Evolutionary conservation across 2,797 vertebrate genomes (phyloP), one percentile per base, ranked within the genome.

Genomic region (Epinephelus malabaricus): DNA sequence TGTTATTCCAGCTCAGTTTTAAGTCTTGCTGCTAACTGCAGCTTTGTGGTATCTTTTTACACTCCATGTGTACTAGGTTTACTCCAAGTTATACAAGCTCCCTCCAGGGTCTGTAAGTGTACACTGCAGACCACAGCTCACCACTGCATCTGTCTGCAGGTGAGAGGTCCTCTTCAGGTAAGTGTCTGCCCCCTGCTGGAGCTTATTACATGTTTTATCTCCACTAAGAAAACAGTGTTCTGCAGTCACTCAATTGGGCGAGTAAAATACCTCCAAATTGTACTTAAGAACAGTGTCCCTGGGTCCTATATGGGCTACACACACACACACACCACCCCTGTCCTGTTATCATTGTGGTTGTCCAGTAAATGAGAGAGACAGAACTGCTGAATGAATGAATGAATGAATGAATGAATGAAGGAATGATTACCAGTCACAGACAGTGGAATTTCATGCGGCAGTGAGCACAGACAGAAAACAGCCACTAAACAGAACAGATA

Each of bases 161-260:
- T n/a, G 30, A 19, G 19, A 27, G 2, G 4, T 21, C 13, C 38
- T 54, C 18, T 30, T 58, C 45, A 78, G 65, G 77, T 64, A 4
- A 7, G 1, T 68, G 21, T 43, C 50, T 85, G 86, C 88, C 90
- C 86, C 72, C 92, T 92, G 53, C 62, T 90, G 91, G 86, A 60
- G 11, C 1, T 34, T 2, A 47, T 5, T 5, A 63, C 6, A 40
- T 58, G 1, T 30, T 53, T 15, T 0, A 40, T 21, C 46, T 17
- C 11, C 6, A 19, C 10, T 58, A 23, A 27, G 4, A 61, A 54
- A 23, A 23, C 11, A 19, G 21, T 34, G 23, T 1, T 17, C 30
- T 56, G 12, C 11, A 56, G 55, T 18, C n/a, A 45, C 40, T 25
- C 60, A 62, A 23, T 2, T 25, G 14, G 13, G 6, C 53, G 6